Base-by-base conservation (phyloP, 2,113 vertebrate genomes). In the Phocoena phocoena region DNA sequence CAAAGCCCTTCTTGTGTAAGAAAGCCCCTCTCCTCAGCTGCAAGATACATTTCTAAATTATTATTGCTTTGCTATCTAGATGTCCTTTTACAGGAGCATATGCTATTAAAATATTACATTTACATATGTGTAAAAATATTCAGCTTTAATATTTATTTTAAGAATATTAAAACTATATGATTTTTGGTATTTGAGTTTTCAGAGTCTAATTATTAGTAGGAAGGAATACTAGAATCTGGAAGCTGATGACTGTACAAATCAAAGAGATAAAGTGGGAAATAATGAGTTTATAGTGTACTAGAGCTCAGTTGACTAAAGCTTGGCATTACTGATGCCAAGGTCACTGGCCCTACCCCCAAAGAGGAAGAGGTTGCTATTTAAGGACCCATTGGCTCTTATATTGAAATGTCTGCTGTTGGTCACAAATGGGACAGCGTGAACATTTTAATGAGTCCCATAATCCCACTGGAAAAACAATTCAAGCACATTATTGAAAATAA, bases 361-460 rank as follows among this genome's bases (percentile, higher is more conserved):
- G n/a, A 88, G 31, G 8, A 74, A 67, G 20, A 95, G 3, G 13
- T 18, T 94, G 67, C n/a, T 93, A 82, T 88, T 92, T 79, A 92
- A 94, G 81, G 91, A 79, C 79, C 1, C 44, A 8, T 73, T 79
- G 31, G 44, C 20, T 74, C 65, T 82, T 73, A 41, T 36, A 77
- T 4, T 70, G 80, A 90, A 88, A 93, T 50, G 79, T 50, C 63
- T 82, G 55, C 58, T 67, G 3, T 68, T 70, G 81, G 65, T 84
- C 67, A 94, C 55, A 93, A 90, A 86, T 73, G n/a, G 95, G n/a
- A 47, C 21, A 41, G 33, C 8, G 8, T 36, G 36, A 83, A 88
- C 36, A 94, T 91, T 95, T 97, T 97, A 89, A 91, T 89, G 77
- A 96, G 82, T 65, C 11, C 36, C 50, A 79, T 82, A 92, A 96